Evolutionary conservation across 2,888 invertebrate genomes (phyloP).

Genomic region (Ophion costatus): DNA sequence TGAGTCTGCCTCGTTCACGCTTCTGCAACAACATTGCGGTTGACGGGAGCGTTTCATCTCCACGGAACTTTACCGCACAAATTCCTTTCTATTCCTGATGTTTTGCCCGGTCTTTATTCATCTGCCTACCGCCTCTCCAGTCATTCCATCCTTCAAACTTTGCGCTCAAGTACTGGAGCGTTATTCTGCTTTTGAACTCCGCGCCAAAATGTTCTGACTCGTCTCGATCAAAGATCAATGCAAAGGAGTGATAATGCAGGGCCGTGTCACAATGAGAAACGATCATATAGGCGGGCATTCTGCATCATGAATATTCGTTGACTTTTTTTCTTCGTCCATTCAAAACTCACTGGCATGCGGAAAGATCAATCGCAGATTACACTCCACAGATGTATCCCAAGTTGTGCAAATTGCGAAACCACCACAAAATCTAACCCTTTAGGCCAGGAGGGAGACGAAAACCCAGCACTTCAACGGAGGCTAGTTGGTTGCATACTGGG

Average conservation of each 20-base stretch:
- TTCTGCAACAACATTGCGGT: conserved; percentile 31
- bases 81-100: conserved; percentile 35
- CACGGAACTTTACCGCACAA: conserved; percentile 4
- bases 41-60: conserved; percentile 40
- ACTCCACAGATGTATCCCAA: neutral
- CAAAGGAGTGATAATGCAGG: neutral
- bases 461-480: too few species aligned
- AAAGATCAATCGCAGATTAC: neutral
- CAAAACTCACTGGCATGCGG: neutral
- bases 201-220: neutral
- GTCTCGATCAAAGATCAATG: neutral
- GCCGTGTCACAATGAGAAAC: too few species aligned
- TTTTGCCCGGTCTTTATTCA: neutral
- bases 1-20: conserved; percentile 14
- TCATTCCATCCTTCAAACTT: neutral
- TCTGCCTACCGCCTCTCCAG: neutral
- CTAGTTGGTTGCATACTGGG: too few species aligned
- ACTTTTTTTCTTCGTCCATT: neutral
- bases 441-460: too few species aligned
- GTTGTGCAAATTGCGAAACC: too few species aligned
- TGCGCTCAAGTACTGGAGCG: neutral
- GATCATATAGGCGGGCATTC: neutral
- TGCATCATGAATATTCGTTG: neutral
- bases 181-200: neutral
- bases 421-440: too few species aligned